Evolutionary conservation across 2,797 vertebrate species (phyloP).

Genomic region (Esox lucius): DNA sequence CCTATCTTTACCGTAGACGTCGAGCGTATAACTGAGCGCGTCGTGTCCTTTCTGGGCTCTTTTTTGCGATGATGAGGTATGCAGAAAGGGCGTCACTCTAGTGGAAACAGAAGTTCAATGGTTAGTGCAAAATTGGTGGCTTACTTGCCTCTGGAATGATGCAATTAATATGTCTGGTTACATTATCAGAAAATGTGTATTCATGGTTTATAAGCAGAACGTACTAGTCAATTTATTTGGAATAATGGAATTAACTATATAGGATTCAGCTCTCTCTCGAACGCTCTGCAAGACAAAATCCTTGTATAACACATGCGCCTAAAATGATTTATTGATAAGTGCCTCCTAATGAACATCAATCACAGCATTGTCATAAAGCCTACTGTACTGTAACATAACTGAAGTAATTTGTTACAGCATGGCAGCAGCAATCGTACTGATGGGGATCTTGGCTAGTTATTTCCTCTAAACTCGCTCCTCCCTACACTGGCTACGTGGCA

Average conservation of each 20-base stretch:
- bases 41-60: constrained; percentile 64
- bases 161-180: not conserved
- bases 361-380: too few relatives aligned
- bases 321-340: too few relatives aligned
- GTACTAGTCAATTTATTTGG: not conserved
- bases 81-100: constrained; percentile 66
- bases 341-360: too few relatives aligned
- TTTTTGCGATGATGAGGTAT: constrained; percentile 59
- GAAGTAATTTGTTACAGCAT: not conserved
- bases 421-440: not conserved
- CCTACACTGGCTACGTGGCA: constrained; percentile 30
- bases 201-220: not conserved
- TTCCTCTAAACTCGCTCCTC: constrained; percentile 2
- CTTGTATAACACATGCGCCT: not conserved
- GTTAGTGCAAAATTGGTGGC: not conserved
- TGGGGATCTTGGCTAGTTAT: not conserved
- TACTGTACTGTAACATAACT: not conserved
- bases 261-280: not conserved
- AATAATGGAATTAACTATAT: not conserved
- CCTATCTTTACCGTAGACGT: constrained; percentile 40
- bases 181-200: too few relatives aligned
- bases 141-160: not conserved
- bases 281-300: not conserved
- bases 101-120: constrained; percentile 16
- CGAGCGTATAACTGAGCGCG: constrained; percentile 74